A percentile compares a stretch with the other conserved stretches of the same genome.
Evolutionary conservation across 2,113 vertebrate species (phyloP).

Genomic region (Xenus cinereus): DNA sequence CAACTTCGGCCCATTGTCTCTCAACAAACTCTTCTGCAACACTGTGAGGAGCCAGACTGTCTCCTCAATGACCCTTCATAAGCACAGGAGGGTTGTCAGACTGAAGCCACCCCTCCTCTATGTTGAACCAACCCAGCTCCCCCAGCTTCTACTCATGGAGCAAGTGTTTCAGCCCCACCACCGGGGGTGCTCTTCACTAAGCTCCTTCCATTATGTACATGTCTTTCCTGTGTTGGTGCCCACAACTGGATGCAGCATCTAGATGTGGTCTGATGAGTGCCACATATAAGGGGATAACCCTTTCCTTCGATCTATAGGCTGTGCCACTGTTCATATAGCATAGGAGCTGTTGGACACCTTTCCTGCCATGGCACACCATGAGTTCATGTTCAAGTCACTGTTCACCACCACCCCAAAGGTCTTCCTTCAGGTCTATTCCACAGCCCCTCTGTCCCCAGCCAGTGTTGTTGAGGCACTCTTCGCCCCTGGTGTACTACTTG

Average conservation of each 20-base stretch:
- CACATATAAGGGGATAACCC: background rate
- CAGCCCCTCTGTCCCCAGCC: background rate
- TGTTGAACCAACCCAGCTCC: background rate
- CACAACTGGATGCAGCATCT: background rate
- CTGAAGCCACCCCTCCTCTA: background rate
- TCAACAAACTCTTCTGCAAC: background rate
- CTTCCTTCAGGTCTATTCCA: background rate
- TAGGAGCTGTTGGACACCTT: background rate
- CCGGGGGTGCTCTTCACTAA: background rate
- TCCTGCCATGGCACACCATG: background rate
- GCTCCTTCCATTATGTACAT: background rate
- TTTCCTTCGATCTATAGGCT: background rate
- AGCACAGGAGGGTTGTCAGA: background rate
- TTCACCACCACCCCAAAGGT: background rate
- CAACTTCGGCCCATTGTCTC: background rate
- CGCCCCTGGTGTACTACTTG: background rate
- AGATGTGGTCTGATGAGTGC: background rate
- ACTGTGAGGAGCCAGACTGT: background rate
- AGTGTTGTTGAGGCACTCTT: background rate
- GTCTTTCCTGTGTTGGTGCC: background rate
- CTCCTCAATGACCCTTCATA: background rate
- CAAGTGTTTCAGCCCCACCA: background rate
- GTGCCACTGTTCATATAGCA: background rate
- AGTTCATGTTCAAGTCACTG: background rate
- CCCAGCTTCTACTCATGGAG: background rate